These are phyloP conservation scores for Otus sunia DNA, from an alignment of 2,113 vertebrate genomes.

Conservation along the genomic window DNA sequence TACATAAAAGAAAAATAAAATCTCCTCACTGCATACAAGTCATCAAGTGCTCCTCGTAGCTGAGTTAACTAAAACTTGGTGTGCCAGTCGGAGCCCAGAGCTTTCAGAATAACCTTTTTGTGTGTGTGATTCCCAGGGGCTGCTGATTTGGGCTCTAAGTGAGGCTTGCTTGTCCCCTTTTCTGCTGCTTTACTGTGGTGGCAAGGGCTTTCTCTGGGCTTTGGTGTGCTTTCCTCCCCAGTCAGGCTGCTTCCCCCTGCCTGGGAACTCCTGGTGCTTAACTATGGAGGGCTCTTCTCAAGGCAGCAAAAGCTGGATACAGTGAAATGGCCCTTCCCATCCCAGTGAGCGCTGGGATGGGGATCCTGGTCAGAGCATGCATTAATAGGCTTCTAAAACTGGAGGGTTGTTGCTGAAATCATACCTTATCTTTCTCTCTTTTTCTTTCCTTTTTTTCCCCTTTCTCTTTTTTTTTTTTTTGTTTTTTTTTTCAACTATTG, in stretches of 20 bases:
- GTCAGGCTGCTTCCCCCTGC: fast-evolving
- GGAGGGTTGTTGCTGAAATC: conserved; percentile 31
- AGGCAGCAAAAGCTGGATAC: background rate
- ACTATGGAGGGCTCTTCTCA: background rate
- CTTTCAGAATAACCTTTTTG: background rate
- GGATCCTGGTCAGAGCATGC: background rate
- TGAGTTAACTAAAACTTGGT: background rate
- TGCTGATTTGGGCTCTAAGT: background rate
- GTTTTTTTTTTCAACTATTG: background rate
- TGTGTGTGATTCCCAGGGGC: background rate
- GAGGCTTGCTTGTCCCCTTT: background rate
- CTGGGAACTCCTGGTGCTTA: background rate
- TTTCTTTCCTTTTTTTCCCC: conserved; percentile 18
- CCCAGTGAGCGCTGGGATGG: background rate
- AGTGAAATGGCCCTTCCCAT: background rate
- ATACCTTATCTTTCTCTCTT: conserved; percentile 68
- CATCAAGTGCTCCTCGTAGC: background rate
- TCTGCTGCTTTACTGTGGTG: background rate
- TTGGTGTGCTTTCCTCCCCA: background rate
- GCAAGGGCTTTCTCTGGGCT: background rate
- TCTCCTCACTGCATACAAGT: background rate
- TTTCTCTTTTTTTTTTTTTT: background rate
- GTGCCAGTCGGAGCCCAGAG: background rate
- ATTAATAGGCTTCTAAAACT: background rate
- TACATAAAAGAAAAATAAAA: background rate